Conservation (phyloP, 2,113 vertebrate genomes). For the Hiodon alosoides region DNA sequence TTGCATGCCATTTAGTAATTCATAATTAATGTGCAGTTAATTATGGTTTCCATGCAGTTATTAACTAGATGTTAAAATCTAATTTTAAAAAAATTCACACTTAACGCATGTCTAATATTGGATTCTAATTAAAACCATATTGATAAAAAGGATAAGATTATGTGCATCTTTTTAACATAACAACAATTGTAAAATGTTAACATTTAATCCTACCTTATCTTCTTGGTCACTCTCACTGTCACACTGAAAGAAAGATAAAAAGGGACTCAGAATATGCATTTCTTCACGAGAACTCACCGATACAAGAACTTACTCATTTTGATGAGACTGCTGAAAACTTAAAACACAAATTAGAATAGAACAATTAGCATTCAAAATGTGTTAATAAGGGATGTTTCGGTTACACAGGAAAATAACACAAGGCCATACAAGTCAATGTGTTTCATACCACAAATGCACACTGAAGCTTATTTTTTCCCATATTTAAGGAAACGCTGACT, state of each 20-base stretch:
- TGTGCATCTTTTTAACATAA: neutral
- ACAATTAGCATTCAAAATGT: neutral
- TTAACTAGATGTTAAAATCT: slow-evolving; percentile 58
- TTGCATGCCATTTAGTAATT: slow-evolving; percentile 60
- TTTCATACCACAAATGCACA: slow-evolving; percentile 1
- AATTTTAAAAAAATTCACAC: slow-evolving; percentile 56
- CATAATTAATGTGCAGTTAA: slow-evolving; percentile 63
- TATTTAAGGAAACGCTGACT: slow-evolving; percentile 3
- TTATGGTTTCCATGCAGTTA: slow-evolving; percentile 56
- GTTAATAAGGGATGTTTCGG: neutral
- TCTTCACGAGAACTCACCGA: too few species aligned
- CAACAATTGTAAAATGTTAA: neutral
- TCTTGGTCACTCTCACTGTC: slow-evolving; percentile 94
- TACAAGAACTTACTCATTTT: too few species aligned
- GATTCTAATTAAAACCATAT: slow-evolving; percentile 37
- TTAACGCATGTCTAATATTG: slow-evolving; percentile 51
- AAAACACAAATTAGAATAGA: neutral
- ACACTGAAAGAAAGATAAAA: slow-evolving; percentile 65
- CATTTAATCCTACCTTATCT: slow-evolving; percentile 81
- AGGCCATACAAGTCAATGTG: slow-evolving; percentile 3
- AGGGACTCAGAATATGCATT: neutral
- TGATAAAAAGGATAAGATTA: slow-evolving; percentile 27
- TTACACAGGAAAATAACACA: slow-evolving; percentile 1
- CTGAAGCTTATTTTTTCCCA: neutral
- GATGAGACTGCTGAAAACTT: neutral